Percentiles rank a stretch among this genome's conserved stretches.
phyloP scores from a whole-genome alignment of 2,888 invertebrate species.

The Cepaea hortensis region DNA sequence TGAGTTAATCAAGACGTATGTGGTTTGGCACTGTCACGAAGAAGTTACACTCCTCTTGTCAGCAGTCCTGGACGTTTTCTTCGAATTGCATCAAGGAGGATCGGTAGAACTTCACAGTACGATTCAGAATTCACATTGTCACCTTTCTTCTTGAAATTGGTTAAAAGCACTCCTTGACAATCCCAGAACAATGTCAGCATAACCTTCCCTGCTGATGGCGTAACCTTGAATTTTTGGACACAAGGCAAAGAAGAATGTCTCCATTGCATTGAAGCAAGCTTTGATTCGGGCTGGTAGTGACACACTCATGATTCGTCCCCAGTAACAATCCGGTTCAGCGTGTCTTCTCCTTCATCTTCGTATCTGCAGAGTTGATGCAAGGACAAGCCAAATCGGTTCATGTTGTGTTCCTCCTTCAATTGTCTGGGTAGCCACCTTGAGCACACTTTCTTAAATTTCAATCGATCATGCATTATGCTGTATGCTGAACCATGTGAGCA shows the following conservation, averaged over 20 bases:
- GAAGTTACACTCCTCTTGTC: not conserved
- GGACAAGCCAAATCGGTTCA: too few relatives aligned
- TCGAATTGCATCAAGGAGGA: slow-evolving; percentile 3
- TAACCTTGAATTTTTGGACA: not conserved
- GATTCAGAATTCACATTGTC: not conserved
- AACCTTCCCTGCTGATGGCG: not conserved
- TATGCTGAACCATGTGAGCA: too few relatives aligned
- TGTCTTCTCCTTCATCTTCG: too few relatives aligned
- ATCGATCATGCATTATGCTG: too few relatives aligned
- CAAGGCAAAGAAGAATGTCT: not conserved
- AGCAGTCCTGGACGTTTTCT: slow-evolving; percentile 7
- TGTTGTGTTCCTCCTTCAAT: too few relatives aligned
- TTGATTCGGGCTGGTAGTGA: too few relatives aligned
- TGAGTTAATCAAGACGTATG: not conserved
- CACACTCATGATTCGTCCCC: too few relatives aligned
- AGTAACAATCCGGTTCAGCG: too few relatives aligned
- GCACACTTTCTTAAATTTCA: too few relatives aligned
- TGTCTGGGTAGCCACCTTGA: too few relatives aligned
- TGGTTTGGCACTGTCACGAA: not conserved
- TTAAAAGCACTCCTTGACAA: not conserved
- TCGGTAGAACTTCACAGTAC: not conserved
- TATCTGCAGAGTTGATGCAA: too few relatives aligned
- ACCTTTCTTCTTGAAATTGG: slow-evolving; percentile 1
- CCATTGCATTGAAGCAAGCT: too few relatives aligned
- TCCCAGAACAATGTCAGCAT: not conserved